Conservation (phyloP, 1,140 invertebrate species). For the Papilio dardanus region DNA sequence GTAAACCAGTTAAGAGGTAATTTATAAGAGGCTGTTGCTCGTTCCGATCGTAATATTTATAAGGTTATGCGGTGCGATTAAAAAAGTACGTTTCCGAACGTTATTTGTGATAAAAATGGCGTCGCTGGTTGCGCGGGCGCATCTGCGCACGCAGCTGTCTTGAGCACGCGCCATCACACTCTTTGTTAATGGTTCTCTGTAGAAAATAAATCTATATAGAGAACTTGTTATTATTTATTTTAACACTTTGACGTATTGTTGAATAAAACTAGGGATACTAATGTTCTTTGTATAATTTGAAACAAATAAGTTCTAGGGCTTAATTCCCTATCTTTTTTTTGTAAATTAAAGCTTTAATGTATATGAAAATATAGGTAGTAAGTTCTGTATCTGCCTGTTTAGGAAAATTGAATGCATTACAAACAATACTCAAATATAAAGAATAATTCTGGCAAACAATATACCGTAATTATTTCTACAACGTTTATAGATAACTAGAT, state of each 20-base stretch:
- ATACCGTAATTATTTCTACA: background rate
- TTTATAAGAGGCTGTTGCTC: constrained; percentile 16
- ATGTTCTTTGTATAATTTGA: background rate
- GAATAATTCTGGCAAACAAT: background rate
- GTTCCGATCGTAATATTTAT: constrained; percentile 26
- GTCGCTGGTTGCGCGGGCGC: background rate
- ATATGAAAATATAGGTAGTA: too few species aligned
- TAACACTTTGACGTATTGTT: background rate
- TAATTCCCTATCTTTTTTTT: too few species aligned
- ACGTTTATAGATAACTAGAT: background rate
- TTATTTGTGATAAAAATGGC: constrained; percentile 35
- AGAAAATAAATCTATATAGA: background rate
- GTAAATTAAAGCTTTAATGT: too few species aligned
- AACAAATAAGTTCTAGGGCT: too few species aligned
- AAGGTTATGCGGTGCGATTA: constrained; percentile 25
- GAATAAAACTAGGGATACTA: background rate
- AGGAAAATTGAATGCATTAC: too few species aligned
- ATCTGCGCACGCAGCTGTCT: constrained; percentile 35
- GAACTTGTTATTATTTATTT: background rate
- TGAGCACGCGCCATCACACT: constrained; percentile 18
- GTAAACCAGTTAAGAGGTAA: constrained; percentile 13
- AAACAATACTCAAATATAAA: background rate
- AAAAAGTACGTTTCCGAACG: constrained; percentile 31
- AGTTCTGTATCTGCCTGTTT: too few species aligned
- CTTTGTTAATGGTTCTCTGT: constrained; percentile 36